Base-by-base conservation (phyloP, 2,888 invertebrate genomes). In the Linhomoeus sp. region DNA sequence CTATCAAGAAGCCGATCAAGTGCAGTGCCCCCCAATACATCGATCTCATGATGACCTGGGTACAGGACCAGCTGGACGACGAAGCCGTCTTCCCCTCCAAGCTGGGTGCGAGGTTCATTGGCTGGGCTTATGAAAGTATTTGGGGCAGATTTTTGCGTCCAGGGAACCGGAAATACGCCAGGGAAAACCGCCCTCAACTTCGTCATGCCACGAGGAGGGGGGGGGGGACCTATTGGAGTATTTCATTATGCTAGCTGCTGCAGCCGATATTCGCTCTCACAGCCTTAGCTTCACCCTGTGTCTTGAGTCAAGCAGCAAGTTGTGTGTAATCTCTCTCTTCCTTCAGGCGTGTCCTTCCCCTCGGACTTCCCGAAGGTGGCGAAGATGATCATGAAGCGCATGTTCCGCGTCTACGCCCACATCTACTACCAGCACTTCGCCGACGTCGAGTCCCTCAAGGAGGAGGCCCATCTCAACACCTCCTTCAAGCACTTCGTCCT, bases 401-500 rank as follows among this genome's bases (percentile, higher is more conserved):
- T 99, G 66, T 97, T 97, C 71, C 78, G 97, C 63, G 92, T 97
- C 50, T 97, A 97, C 70, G 97, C 97, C 45, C 97, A 97, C 72
- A 90, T 97, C 65, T 97, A 99, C 72, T 92, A 97, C 72, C 90
- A 92, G 67, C 97, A 99, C 73, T 94, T 97, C 71, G 80, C 52
- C 43, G 50, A 55, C 44, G 15, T 97, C 53, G 88, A 94, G 48
- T 84, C 88, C 69, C 76, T 97, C 49, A 87, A 88, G 46, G 94
- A 97, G 70, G 94, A 94, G 69, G 92, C 94, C 46, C 97, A 97
- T 69, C 77, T 97, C 58, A 97, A 97, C 71, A 97, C 97, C 51
- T 90, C 90, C 58, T 97, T 97, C 73, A 97, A 97, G 67, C 97
- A 97, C 73, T 97, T 97, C 69, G 92, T 97, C 66, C 92, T 88